Evolutionary conservation across 2,888 invertebrate genomes (phyloP), one percentile per base, ranked within the genome.

Genomic region (Trichacis sp.): DNA sequence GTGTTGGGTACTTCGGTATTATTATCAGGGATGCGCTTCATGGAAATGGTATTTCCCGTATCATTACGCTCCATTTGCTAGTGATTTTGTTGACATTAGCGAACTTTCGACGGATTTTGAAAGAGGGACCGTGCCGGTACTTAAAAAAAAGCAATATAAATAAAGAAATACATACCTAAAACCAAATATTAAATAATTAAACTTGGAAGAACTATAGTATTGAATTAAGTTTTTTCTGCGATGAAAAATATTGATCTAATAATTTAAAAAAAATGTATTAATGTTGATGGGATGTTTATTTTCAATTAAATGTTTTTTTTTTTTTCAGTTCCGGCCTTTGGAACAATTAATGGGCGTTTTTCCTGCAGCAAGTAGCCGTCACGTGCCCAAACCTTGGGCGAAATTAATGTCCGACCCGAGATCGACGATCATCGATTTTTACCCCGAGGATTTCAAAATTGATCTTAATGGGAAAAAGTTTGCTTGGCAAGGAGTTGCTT

Each of bases 11-110:
- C 87, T 99, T 20, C 91, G 94, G 73, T 99, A 98, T 86, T 99
- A 99, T 86, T 99, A 99, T 86, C 98, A 98, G 89, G 98, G 99
- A 52, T 99, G 98, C 86, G 95, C 97, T 30, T 96, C 96, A 14
- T 99, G 99, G 99, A 95, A 98, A 86, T 99, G 99, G 99, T 99
- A 97, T 87, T 99, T 96, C 86, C 99, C 99, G 0, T 99, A 97
- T 85, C 99, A 99, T 86, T 99, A 99, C 87, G 98, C 99, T 14
- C 99, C 99, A 5, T 99, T 99, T 86, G 99, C 99, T 2, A 98
- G 98, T 0, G 99, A 99, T 87, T 99, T 99, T 86, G 89, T 95
- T 62, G 94, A 97, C 82, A 92, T 99, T 56, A 90, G 90, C 54
- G 93, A 94, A 0, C 86, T 97, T 0, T 92, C 93, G 45, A 94